These are phyloP conservation scores for Myoxocephalus aenaeus DNA, from an alignment of 2,797 vertebrate genomes.

Conservation along the genomic window DNA sequence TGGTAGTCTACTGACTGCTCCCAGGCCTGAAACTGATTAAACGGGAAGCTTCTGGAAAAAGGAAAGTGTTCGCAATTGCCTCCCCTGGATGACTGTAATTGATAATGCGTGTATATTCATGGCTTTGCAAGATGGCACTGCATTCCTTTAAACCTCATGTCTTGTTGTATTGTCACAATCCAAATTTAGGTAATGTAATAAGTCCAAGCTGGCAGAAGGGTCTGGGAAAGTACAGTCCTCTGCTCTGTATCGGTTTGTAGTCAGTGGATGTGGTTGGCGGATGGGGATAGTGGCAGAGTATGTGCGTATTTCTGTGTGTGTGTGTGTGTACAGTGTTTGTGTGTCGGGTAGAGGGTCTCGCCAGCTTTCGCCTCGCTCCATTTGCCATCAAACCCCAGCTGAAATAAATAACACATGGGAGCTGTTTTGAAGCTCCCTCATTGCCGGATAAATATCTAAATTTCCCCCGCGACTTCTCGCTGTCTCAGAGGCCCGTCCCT, in stretches of 20 bases:
- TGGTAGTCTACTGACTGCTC: constrained; percentile 27
- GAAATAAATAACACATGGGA: constrained; percentile 83
- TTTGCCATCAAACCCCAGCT: constrained; percentile 80
- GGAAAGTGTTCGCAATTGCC: constrained; percentile 51
- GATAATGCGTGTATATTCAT: constrained; percentile 35
- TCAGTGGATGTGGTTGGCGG: constrained; percentile 68
- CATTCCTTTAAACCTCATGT: constrained; percentile 58
- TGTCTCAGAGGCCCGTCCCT: constrained; percentile 60
- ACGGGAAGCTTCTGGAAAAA: constrained; percentile 52
- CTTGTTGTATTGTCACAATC: constrained; percentile 67
- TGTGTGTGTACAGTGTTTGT: constrained; percentile 41
- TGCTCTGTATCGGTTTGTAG: constrained; percentile 59
- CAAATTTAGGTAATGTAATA: constrained; percentile 64
- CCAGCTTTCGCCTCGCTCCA: constrained; percentile 80
- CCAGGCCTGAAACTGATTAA: constrained; percentile 35
- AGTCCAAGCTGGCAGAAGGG: constrained; percentile 60
- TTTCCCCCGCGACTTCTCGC: constrained; percentile 64
- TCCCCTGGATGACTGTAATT: constrained; percentile 37
- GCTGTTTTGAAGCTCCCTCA: constrained; percentile 71
- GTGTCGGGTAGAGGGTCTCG: constrained; percentile 48
- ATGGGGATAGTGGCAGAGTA: constrained; percentile 49
- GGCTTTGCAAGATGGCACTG: constrained; percentile 35
- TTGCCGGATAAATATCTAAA: constrained; percentile 63
- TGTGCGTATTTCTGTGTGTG: constrained; percentile 51
- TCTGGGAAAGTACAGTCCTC: constrained; percentile 70